These are phyloP conservation scores for Caenorhabditis drosophilae DNA, from an alignment of 2,888 invertebrate species.

Conservation along the genomic window DNA sequence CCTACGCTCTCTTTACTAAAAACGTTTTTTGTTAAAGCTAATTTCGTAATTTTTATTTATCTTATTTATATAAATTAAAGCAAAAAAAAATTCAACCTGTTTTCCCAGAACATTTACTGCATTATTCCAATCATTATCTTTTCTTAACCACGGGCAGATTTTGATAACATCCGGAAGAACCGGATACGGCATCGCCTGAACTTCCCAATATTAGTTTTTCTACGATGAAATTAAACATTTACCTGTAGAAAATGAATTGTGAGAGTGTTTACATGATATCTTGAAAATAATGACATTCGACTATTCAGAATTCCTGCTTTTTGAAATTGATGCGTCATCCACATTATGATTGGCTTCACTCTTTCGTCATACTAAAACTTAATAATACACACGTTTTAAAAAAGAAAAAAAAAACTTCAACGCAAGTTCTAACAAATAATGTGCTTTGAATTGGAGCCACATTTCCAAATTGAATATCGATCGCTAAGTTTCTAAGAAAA, in stretches of 20 bases:
- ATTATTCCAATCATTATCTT: slow-evolving; percentile 12
- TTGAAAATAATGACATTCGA: slow-evolving; percentile 7
- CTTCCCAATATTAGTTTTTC: background rate
- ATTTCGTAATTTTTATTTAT: no score
- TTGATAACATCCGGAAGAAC: slow-evolving; percentile 23
- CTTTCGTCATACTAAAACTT: slow-evolving; percentile 18
- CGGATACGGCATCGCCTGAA: slow-evolving; percentile 28
- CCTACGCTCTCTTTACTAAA: no score
- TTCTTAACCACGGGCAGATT: slow-evolving; percentile 16
- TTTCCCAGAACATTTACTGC: slow-evolving; percentile 13
- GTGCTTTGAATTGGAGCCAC: slow-evolving; percentile 24
- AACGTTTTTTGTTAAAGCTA: no score
- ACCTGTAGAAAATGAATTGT: slow-evolving; percentile 34
- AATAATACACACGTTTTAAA: background rate
- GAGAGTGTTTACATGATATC: slow-evolving; percentile 25
- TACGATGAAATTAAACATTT: background rate
- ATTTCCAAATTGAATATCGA: slow-evolving; percentile 34
- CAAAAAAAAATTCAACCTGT: no score
- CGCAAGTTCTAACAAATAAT: slow-evolving; percentile 32
- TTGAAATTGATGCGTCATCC: slow-evolving; percentile 15
- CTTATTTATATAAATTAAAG: no score
- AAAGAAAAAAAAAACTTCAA: slow-evolving; percentile 8
- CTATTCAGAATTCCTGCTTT: slow-evolving; percentile 10
- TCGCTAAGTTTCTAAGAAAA: slow-evolving; percentile 9
- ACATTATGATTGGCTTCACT: slow-evolving; percentile 12